Base-by-base conservation (phyloP, 2,888 invertebrate genomes). In the Epirrhoe tristata region DNA sequence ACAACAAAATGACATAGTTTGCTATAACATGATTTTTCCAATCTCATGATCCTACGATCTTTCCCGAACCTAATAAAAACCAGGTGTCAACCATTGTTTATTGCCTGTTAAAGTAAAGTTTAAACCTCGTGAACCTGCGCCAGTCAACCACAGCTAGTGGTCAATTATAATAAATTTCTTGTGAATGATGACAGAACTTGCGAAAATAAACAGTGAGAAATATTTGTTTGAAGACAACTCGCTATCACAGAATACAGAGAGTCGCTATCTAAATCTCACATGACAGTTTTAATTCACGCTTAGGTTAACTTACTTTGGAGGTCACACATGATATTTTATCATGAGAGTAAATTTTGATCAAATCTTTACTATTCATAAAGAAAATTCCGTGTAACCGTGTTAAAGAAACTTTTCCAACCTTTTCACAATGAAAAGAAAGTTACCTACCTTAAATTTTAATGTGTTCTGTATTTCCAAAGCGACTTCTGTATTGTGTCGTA, bases 251-350 rank as follows among this genome's bases (percentile, higher is more conserved):
- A n/a, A n/a, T n/a, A n/a, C n/a, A n/a, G 59, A 56, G 34, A 34
- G 10, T 36, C n/a, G 54, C 64, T 73, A 74, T 72, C 73, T 82
- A 81, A 80, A 80, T 81, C 77, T 71, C 74, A 58, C 58, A 55
- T 46, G 77, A 76, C 79, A 77, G 58, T 66, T 82, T 79, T 69
- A 74, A 79, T 80, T 81, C 76, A 72, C 75, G 59, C 48, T 43
- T 1, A 43, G 12, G 39, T 12, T 43, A 12, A 12, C 39, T 43
- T 12, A 12, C 12, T 12, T 43, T 43, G 39, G 10, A 43, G 39
- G 39, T 43, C 12, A 12, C 39, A 43, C 39, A 43, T 0, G 3
- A 39, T 1, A 8, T 8, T 7, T 6, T 3, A 2, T 8, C 8
- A 39, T 10, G n/a, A n/a, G n/a, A n/a, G n/a, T n/a, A n/a, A n/a